A percentile compares a stretch with the other conserved stretches of the same genome.
phyloP scores from a whole-genome alignment of 2,888 invertebrate species.

The Drosophila setosimentum region DNA sequence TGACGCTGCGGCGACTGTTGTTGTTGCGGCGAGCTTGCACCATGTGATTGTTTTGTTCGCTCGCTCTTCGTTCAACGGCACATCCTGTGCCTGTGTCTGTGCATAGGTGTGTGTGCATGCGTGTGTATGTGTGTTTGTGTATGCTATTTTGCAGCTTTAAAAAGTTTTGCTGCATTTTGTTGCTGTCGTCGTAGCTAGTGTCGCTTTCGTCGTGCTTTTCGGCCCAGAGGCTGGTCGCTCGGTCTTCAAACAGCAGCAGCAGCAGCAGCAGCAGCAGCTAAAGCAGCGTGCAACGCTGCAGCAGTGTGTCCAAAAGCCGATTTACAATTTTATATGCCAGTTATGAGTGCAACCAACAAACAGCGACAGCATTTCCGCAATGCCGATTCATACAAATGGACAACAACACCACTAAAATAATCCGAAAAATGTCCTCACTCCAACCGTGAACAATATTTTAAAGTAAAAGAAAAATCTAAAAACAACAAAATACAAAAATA shows the following conservation, averaged over 20 bases:
- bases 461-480: constrained; percentile 8
- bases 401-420: constrained; percentile 30
- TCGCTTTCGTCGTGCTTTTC: constrained; percentile 72
- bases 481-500: constrained; percentile 10
- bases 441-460: constrained; percentile 8
- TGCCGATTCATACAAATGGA: constrained; percentile 39
- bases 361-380: constrained; percentile 74
- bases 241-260: constrained; percentile 65
- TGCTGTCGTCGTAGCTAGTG: constrained; percentile 58
- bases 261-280: constrained; percentile 47
- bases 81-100: constrained; percentile 44
- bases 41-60: constrained; percentile 75
- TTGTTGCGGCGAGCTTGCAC: constrained; percentile 67
- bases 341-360: constrained; percentile 77
- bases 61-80: constrained; percentile 64
- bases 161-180: constrained; percentile 75
- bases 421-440: constrained; percentile 3
- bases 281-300: constrained; percentile 64
- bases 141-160: constrained; percentile 51
- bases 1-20: constrained; percentile 41
- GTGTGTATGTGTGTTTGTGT: constrained; percentile 20
- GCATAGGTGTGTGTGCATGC: constrained; percentile 5
- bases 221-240: constrained; percentile 79
- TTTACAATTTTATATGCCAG: constrained; percentile 79
- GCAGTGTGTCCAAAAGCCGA: constrained; percentile 79